phyloP scores from a whole-genome alignment of 2,797 vertebrate genomes.

The Remorina albescens region DNA sequence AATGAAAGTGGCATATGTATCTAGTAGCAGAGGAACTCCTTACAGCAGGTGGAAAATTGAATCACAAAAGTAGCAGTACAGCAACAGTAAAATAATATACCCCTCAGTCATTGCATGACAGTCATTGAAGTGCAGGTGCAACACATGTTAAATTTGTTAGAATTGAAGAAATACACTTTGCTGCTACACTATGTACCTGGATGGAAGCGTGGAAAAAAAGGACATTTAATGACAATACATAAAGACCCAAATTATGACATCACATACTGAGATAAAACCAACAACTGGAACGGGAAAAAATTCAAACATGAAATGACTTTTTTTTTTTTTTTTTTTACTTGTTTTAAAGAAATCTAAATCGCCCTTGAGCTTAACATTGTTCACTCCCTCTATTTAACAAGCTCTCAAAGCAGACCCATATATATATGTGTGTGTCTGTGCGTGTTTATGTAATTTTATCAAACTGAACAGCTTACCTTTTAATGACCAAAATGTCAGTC shows the following conservation, averaged over 20 bases:
- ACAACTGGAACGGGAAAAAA: slow-evolving; percentile 42
- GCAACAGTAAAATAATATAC: slow-evolving; percentile 63
- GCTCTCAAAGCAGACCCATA: slow-evolving; percentile 45
- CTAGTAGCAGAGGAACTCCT: slow-evolving; percentile 51
- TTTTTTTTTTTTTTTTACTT: slow-evolving; percentile 59
- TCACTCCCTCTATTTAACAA: slow-evolving; percentile 48
- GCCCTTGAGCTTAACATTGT: slow-evolving; percentile 47
- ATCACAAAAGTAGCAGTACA: slow-evolving; percentile 62
- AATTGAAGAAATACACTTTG: slow-evolving; percentile 61
- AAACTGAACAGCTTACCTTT: slow-evolving; percentile 75
- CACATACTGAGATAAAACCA: slow-evolving; percentile 69
- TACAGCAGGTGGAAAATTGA: slow-evolving; percentile 44
- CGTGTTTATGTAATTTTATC: slow-evolving; percentile 38
- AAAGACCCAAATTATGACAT: slow-evolving; percentile 63
- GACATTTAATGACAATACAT: slow-evolving; percentile 74
- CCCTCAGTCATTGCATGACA: slow-evolving; percentile 67
- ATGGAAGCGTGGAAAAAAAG: slow-evolving; percentile 51
- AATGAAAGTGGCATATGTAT: slow-evolving; percentile 43
- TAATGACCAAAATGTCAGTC: slow-evolving; percentile 70
- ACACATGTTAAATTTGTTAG: slow-evolving; percentile 55
- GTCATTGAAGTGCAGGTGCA: slow-evolving; percentile 66
- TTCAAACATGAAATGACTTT: slow-evolving; percentile 50
- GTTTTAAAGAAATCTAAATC: slow-evolving; percentile 60
- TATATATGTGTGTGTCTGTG: no score
- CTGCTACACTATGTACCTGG: slow-evolving; percentile 62